phyloP scores from a whole-genome alignment of 1,140 invertebrate species.

The Polypedilum pembai region DNA sequence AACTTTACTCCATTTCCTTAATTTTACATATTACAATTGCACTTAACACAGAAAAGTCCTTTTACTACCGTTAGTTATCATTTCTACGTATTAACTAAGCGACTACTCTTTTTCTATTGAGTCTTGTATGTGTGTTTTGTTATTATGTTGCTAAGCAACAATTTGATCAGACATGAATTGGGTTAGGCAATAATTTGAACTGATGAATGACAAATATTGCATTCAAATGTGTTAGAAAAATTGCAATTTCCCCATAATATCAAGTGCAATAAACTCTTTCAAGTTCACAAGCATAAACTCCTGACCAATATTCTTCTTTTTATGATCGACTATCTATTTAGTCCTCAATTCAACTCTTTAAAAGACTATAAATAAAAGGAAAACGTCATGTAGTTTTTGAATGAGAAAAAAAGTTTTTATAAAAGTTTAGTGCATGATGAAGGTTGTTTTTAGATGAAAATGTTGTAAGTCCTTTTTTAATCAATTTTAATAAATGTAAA shows the following conservation, averaged over 20 bases:
- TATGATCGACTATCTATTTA: too few relatives aligned
- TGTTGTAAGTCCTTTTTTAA: too few relatives aligned
- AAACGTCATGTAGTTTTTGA: too few relatives aligned
- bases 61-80: constrained; percentile 14
- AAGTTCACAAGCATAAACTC: background rate
- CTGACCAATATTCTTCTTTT: background rate
- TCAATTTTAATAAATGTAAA: too few relatives aligned
- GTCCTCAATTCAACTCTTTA: too few relatives aligned
- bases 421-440: too few relatives aligned
- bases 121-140: background rate
- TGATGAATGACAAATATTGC: background rate
- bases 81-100: constrained; percentile 22
- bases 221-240: background rate
- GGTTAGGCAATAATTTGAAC: background rate
- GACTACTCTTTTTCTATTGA: background rate
- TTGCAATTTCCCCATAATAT: background rate
- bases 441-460: too few relatives aligned
- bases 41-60: background rate
- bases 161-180: background rate
- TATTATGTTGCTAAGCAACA: background rate
- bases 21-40: background rate
- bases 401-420: too few relatives aligned
- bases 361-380: too few relatives aligned
- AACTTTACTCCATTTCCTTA: background rate
- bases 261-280: background rate